Evolutionary conservation across 2,888 invertebrate genomes (phyloP).

Genomic region (Drosophila macrospina): DNA sequence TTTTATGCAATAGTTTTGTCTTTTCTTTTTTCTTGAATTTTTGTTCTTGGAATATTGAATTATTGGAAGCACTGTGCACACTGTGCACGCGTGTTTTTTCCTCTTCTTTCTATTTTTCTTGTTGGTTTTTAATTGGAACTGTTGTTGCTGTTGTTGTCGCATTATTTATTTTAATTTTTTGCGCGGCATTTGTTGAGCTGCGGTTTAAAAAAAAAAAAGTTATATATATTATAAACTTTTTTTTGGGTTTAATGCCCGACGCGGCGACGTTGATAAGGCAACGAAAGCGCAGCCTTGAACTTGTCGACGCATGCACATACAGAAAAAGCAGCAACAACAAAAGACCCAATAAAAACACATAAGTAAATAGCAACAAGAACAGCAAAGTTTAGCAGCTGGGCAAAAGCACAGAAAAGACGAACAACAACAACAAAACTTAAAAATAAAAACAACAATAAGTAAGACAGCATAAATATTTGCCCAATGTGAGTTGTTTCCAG

Average conservation of each 20-base stretch:
- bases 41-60: constrained; percentile 19
- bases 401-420: constrained; percentile 8
- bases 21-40: constrained; percentile 2
- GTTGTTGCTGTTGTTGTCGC: constrained; percentile 32
- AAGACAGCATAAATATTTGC: constrained; percentile 73
- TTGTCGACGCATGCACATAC: constrained; percentile 48
- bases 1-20: neutral
- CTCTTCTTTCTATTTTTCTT: constrained; percentile 17
- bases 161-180: constrained; percentile 64
- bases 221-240: constrained; percentile 10
- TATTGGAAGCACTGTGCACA: constrained; percentile 19
- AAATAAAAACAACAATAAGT: constrained; percentile 15
- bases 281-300: constrained; percentile 74
- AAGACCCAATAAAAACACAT: constrained; percentile 43
- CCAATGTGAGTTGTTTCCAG: constrained; percentile 44
- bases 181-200: constrained; percentile 56
- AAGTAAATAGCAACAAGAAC: constrained; percentile 54
- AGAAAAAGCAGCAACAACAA: constrained; percentile 23
- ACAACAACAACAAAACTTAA: constrained; percentile 23
- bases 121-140: constrained; percentile 49
- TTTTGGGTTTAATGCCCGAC: constrained; percentile 66
- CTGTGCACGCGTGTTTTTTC: constrained; percentile 3
- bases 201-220: constrained; percentile 33
- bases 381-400: constrained; percentile 48
- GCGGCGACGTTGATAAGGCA: constrained; percentile 59